phyloP scores from a whole-genome alignment of 2,888 invertebrate species.

The Scaptomyza polygonia region DNA sequence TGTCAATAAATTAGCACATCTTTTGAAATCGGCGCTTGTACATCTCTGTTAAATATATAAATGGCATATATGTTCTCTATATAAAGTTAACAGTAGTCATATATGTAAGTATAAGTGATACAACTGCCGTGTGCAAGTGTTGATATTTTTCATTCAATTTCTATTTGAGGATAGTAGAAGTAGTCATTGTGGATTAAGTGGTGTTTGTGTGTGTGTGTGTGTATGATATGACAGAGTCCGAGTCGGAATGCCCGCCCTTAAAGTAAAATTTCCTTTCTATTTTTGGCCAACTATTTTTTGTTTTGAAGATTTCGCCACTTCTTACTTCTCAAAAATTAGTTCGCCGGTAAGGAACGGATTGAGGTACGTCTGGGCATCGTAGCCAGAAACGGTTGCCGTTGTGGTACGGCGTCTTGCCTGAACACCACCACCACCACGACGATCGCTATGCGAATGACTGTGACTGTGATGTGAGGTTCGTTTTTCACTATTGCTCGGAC shows the following conservation, averaged over 20 bases:
- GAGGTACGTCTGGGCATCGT: slow-evolving; percentile 79
- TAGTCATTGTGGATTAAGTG: too few species aligned
- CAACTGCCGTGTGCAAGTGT: slow-evolving; percentile 14
- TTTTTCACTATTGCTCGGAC: slow-evolving; percentile 79
- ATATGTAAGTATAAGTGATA: slow-evolving; percentile 21
- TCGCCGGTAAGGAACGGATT: slow-evolving; percentile 82
- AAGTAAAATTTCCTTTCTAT: slow-evolving; percentile 24
- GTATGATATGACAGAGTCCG: slow-evolving; percentile 46
- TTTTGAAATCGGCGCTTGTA: not conserved
- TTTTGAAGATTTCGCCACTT: not conserved
- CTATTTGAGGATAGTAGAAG: slow-evolving; percentile 2
- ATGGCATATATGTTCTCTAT: slow-evolving; percentile 1
- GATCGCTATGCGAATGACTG: slow-evolving; percentile 67
- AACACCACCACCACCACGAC: slow-evolving; percentile 49
- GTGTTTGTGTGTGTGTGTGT: slow-evolving; percentile 15
- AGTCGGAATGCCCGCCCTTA: slow-evolving; percentile 14
- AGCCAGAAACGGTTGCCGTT: slow-evolving; percentile 73
- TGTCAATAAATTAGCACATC: too few species aligned
- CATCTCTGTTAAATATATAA: slow-evolving; percentile 22
- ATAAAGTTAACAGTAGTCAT: slow-evolving; percentile 6
- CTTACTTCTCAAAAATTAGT: slow-evolving; percentile 81
- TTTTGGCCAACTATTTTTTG: slow-evolving; percentile 47
- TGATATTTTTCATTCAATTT: not conserved
- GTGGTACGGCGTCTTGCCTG: slow-evolving; percentile 72
- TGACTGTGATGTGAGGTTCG: slow-evolving; percentile 71